Conservation (phyloP, 2,797 vertebrate genomes). For the Poeciliopsis gracilis region DNA sequence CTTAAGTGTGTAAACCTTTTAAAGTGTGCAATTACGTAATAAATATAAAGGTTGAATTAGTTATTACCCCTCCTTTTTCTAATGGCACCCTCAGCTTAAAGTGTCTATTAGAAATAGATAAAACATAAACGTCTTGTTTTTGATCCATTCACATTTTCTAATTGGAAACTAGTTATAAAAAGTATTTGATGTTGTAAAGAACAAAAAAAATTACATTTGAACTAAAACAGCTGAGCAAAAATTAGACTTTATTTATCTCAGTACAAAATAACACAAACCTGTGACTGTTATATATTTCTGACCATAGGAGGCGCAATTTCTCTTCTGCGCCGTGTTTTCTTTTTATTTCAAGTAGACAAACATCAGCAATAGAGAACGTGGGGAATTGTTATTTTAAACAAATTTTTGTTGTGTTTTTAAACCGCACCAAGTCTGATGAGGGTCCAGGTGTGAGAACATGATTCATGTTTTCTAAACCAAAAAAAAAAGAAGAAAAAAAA, state of each 20-base stretch:
- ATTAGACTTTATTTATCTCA: neutral
- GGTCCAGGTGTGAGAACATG: neutral
- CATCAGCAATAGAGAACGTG: neutral
- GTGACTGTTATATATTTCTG: neutral
- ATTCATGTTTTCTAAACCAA: neutral
- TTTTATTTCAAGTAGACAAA: neutral
- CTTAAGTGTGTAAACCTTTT: neutral
- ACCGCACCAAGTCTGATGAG: no score
- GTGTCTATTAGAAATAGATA: neutral
- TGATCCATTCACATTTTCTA: neutral
- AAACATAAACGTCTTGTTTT: neutral
- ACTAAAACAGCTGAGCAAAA: neutral
- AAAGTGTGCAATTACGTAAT: neutral
- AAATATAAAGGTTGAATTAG: neutral
- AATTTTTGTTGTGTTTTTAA: neutral
- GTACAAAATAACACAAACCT: neutral
- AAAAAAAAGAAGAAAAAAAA: neutral
- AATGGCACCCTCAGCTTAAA: neutral
- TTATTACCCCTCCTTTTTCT: neutral
- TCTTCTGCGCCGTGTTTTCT: neutral
- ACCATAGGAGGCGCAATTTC: neutral
- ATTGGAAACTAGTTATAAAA: neutral
- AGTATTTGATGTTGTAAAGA: neutral
- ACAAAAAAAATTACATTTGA: neutral
- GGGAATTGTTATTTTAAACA: neutral